These are phyloP conservation scores for Cyprinodon diabolis DNA, from an alignment of 2,797 vertebrate species.

Conservation along the genomic window DNA sequence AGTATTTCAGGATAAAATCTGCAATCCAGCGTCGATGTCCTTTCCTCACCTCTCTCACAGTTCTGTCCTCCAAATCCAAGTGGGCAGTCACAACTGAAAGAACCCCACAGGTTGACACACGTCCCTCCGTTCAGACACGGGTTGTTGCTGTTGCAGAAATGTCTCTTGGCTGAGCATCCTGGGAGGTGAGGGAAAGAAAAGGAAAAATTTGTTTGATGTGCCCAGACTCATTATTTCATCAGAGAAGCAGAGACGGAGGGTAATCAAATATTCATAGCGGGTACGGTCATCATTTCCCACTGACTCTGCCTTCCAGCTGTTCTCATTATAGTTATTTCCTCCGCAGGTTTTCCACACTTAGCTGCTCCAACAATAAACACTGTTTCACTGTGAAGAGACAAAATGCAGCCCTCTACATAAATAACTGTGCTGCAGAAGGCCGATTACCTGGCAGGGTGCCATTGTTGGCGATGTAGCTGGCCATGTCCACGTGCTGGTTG, in stretches of 20 bases:
- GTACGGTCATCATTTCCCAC: slow-evolving; percentile 48
- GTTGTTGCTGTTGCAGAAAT: slow-evolving; percentile 85
- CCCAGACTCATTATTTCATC: slow-evolving; percentile 54
- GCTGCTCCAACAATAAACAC: slow-evolving; percentile 18
- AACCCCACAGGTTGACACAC: slow-evolving; percentile 90
- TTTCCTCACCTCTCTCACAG: slow-evolving; percentile 87
- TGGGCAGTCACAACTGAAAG: slow-evolving; percentile 90
- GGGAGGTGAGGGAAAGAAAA: slow-evolving; percentile 10
- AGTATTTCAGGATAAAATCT: neutral
- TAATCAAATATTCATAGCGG: slow-evolving; percentile 59
- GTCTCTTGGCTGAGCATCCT: slow-evolving; percentile 92
- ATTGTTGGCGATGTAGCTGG: slow-evolving; percentile 92
- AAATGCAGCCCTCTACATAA: slow-evolving; percentile 2
- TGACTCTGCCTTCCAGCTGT: slow-evolving; percentile 41
- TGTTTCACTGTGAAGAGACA: slow-evolving; percentile 12
- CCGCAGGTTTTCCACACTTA: slow-evolving; percentile 24
- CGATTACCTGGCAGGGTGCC: slow-evolving; percentile 88
- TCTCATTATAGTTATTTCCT: slow-evolving; percentile 50
- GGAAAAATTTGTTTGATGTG: slow-evolving; percentile 43
- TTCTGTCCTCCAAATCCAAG: slow-evolving; percentile 91
- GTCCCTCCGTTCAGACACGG: slow-evolving; percentile 91
- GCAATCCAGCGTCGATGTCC: neutral
- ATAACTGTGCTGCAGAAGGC: neutral
- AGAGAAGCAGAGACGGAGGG: slow-evolving; percentile 27
- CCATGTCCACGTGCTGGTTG: slow-evolving; percentile 90